Base-by-base conservation (phyloP, 2,797 vertebrate species). In the Spondyliosoma cantharus region DNA sequence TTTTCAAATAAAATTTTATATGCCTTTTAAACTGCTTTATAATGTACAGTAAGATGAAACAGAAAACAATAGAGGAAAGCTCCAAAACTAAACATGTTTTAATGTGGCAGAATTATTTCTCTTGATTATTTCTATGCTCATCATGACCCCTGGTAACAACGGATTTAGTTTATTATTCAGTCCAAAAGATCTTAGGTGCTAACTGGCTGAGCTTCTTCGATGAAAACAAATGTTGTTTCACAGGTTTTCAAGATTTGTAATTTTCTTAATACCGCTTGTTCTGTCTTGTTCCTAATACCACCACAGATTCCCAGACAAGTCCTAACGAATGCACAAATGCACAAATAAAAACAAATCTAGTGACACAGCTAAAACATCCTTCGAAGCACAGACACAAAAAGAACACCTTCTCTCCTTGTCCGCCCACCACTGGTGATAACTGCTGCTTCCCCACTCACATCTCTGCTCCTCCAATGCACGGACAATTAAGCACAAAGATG, bases 401-500 rank as follows among this genome's bases (percentile, higher is more conserved):
- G 5, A 12, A 15, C 32, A 57, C 3, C 43, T 17, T 19, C n/a
- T 60, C 46, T 64, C 29, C 29, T 80, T 25, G 77, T 76, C 75
- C 2, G 78, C 56, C 74, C 84, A 81, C 76, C 71, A 53, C 57
- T 32, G 58, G 68, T 19, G 52, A 78, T 84, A 82, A 87, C 84
- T 70, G 81, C 43, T 37, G 48, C 48, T 63, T 78, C 71, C 62
- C 77, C 79, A 67, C 65, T 81, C 81, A 77, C 74, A 49, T 81
- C 80, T 59, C 46, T 22, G 27, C 63, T 81, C 85, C 87, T 60
- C 9, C 68, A 71, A 71, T 65, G 82, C 69, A 80, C 37, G 53
- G 71, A 60, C 86, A 82, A 86, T 88, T 88, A 87, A 87, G 81
- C 78, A 76, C 76, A 73, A 54, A 78, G 69, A 66, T 74, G 79